A percentile compares a stretch with the other conserved stretches of the same genome.
Conservation (phyloP, 1,140 invertebrate genomes). For the Temnothorax longispinosus region DNA sequence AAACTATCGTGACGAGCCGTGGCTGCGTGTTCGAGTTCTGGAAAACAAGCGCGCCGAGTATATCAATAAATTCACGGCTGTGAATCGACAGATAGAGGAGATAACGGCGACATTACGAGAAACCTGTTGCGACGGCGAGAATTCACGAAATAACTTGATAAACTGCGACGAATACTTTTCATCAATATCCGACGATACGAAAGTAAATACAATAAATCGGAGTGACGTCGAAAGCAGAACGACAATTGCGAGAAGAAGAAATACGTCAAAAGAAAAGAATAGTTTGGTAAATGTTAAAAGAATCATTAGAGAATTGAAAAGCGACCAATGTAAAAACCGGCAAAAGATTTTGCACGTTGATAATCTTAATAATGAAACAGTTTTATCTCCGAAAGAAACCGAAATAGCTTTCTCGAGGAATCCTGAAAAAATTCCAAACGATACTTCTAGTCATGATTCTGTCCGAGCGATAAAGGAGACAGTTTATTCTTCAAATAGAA, state of each 20-base stretch:
- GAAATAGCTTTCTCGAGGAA: neutral
- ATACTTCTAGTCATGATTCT: neutral
- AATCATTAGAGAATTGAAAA: neutral
- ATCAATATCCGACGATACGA: neutral
- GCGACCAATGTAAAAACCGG: neutral
- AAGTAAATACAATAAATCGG: neutral
- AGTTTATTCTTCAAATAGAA: neutral
- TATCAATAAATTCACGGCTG: constrained; percentile 42
- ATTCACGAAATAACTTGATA: neutral
- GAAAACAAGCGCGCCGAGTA: constrained; percentile 27
- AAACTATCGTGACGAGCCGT: neutral
- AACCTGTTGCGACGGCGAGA: constrained; percentile 11
- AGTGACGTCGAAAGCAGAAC: neutral
- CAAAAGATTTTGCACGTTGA: neutral
- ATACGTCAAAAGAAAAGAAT: neutral
- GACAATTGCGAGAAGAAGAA: neutral
- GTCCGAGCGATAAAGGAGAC: neutral
- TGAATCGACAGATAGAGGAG: constrained; percentile 41
- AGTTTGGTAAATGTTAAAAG: neutral
- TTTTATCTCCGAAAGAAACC: neutral
- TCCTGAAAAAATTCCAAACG: neutral
- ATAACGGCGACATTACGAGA: constrained; percentile 42
- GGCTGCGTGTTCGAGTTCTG: neutral
- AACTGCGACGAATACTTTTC: neutral
- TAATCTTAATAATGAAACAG: neutral